These are phyloP conservation scores for Osmerus mordax DNA, from an alignment of 2,113 vertebrate species.

Conservation along the genomic window DNA sequence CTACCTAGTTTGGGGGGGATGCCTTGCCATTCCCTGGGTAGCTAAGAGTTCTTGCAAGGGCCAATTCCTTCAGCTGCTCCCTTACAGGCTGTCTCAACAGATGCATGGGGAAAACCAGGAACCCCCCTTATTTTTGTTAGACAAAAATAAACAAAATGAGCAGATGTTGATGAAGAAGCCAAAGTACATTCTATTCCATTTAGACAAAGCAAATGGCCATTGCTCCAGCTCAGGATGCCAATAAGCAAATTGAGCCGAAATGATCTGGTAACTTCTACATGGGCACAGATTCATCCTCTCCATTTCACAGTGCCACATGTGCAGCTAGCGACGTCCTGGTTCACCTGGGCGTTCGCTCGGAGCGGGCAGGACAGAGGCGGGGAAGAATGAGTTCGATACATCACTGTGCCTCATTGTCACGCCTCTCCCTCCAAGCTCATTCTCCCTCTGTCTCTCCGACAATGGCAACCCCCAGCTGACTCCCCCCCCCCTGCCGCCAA, in stretches of 20 bases:
- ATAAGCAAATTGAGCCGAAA: neutral
- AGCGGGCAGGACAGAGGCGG: neutral
- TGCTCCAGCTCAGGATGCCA: too few relatives aligned
- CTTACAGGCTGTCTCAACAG: too few relatives aligned
- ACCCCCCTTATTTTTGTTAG: too few relatives aligned
- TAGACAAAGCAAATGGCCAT: too few relatives aligned
- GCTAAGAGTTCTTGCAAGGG: too few relatives aligned
- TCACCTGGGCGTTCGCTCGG: neutral
- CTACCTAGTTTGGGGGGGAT: too few relatives aligned
- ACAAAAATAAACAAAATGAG: too few relatives aligned
- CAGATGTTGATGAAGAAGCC: too few relatives aligned
- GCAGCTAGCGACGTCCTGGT: neutral
- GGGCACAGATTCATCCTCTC: neutral
- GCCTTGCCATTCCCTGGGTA: too few relatives aligned
- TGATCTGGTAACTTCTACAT: neutral
- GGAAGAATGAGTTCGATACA: neutral
- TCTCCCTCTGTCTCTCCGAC: slow-evolving; percentile 9
- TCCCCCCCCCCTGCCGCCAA: neutral
- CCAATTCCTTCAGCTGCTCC: too few relatives aligned
- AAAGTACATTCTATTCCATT: too few relatives aligned
- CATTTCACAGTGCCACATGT: neutral
- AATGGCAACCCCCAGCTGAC: neutral
- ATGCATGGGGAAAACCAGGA: too few relatives aligned
- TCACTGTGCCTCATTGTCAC: slow-evolving; percentile 8
- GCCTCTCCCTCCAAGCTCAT: slow-evolving; percentile 23